Base-by-base conservation (phyloP, 2,113 vertebrate species). In the Brachyistius frenatus region DNA sequence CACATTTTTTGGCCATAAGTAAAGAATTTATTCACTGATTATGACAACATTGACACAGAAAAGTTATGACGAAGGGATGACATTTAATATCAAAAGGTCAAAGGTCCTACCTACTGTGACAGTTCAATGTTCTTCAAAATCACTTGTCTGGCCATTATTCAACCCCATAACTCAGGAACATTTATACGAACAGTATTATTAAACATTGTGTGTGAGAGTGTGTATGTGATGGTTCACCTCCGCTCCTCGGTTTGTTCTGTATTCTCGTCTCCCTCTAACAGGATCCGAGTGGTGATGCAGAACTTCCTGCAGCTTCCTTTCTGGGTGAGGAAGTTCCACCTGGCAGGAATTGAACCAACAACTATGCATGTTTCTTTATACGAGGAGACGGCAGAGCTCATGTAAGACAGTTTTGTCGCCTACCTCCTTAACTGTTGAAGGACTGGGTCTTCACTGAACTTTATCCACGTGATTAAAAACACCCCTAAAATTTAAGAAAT, bases 231-330 rank as follows among this genome's bases (percentile, higher is more conserved):
- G 30, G 7, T 23, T 23, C 23, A 33, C n/a, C 7, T n/a, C 49
- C 6, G 49, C 15, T 23, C 4, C n/a, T 23, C 2, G 7, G 14
- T 33, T 37, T 61, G 13, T 39, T 2, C 4, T 7, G 0, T 67
- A 37, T 56, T 57, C 5, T 44, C 5, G 1, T 46, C 9, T 79
- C 53, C 60, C 5, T 67, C 58, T 79, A 7, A 67, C 37, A 83
- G 97, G 70, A 90, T 98, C 47, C 93, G 93, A 47, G 81, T 95
- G 52, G 92, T 92, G 1, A 16, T 91, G 41, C 88, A 93, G 57
- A 58, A 83, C 1, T 99, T 97, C 86, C 93, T 96, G 68, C 87
- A 91, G 79, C 92, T 99, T 35, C 96, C 97, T 0, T 96, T 95
- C 3, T 94, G 95, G 89, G 95, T 96, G 4, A 95, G 87, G 71